phyloP scores from a whole-genome alignment of 1,140 invertebrate genomes.

The Bilobella aurantiaca region DNA sequence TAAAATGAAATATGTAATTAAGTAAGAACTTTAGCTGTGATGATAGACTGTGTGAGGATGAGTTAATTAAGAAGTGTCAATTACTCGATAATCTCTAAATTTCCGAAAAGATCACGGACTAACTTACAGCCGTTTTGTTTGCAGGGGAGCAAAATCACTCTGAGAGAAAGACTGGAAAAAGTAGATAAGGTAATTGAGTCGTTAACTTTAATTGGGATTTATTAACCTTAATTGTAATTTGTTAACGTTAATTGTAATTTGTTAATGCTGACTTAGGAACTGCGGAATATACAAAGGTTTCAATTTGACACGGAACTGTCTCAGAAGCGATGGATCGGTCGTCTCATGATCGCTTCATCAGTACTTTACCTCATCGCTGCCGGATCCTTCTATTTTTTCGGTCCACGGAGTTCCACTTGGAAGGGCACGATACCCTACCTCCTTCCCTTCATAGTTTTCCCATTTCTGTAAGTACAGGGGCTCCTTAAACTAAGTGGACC shows the following conservation, averaged over 20 bases:
- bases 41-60: no score
- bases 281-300: slow-evolving; percentile 67
- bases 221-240: slow-evolving; percentile 28
- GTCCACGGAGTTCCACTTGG: slow-evolving; percentile 45
- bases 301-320: slow-evolving; percentile 62
- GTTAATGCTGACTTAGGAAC: slow-evolving; percentile 51
- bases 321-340: slow-evolving; percentile 66
- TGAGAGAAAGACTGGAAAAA: slow-evolving; percentile 57
- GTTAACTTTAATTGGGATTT: slow-evolving; percentile 12
- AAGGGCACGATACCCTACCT: slow-evolving; percentile 58
- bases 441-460: slow-evolving; percentile 61
- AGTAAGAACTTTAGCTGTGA: no score
- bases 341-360: slow-evolving; percentile 66
- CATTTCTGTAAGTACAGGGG: slow-evolving; percentile 65
- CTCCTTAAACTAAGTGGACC: slow-evolving; percentile 29
- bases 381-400: slow-evolving; percentile 65
- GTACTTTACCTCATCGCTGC: slow-evolving; percentile 65
- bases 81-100: no score
- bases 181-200: slow-evolving; percentile 52
- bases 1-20: no score
- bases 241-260: slow-evolving; percentile 33
- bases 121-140: slow-evolving; percentile 42
- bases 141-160: slow-evolving; percentile 69
- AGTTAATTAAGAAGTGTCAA: no score
- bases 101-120: no score